A percentile compares a stretch with the other conserved stretches of the same genome.
These are phyloP conservation scores for Raphicerus campestris DNA, from an alignment of 2,113 vertebrate species.

Conservation along the genomic window DNA sequence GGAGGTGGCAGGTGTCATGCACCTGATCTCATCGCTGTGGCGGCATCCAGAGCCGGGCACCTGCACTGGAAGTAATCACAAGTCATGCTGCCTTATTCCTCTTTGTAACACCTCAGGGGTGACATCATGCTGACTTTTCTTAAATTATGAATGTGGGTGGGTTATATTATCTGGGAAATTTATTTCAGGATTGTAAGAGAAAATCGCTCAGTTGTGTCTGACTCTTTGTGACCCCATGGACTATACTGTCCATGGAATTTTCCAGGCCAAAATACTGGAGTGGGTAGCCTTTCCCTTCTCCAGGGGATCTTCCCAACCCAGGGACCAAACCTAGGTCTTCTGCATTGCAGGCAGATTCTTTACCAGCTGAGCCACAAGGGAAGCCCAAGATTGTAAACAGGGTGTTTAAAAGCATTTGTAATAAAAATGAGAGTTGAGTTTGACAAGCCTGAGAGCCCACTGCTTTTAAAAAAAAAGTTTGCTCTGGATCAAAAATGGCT, in stretches of 20 bases:
- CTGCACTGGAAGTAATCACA: fast-evolving
- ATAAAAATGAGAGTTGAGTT: not conserved
- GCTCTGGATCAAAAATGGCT: slow-evolving; percentile 35
- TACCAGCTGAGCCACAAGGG: not conserved
- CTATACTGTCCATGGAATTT: not conserved
- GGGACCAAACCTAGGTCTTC: not conserved
- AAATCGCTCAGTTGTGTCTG: not conserved
- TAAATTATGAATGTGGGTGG: not conserved
- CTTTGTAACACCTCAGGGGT: not conserved
- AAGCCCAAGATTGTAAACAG: not conserved
- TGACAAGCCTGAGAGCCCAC: not conserved
- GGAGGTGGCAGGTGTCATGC: not conserved
- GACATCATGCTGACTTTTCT: not conserved
- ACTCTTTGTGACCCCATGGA: not conserved
- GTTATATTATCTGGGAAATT: not conserved
- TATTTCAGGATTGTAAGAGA: not conserved
- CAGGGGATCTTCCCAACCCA: not conserved
- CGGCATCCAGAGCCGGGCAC: fast-evolving
- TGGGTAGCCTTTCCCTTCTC: not conserved
- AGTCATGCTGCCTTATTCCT: not conserved
- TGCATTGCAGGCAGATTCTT: not conserved
- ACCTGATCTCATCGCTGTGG: not conserved
- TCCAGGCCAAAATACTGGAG: not conserved
- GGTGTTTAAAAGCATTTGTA: not conserved
- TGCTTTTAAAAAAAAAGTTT: slow-evolving; percentile 31